A percentile compares a stretch with the other conserved stretches of the same genome.
Evolutionary conservation across 2,888 invertebrate species (phyloP).

Genomic region (Acleris cristana): DNA sequence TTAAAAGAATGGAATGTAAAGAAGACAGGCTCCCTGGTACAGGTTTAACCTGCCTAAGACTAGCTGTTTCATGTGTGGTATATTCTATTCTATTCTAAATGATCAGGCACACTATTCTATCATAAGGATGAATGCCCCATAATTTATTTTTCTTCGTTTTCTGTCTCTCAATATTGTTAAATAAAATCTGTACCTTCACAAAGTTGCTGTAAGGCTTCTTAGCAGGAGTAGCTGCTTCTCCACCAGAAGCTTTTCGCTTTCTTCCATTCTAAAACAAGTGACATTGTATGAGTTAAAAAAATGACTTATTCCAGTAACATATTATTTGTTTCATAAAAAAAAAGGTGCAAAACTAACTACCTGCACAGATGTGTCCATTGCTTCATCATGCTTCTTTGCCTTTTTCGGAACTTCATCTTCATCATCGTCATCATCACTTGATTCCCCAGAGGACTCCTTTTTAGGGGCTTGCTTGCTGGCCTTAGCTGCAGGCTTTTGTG

Average conservation of each 20-base stretch:
- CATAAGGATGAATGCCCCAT: too few relatives aligned
- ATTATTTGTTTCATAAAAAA: too few relatives aligned
- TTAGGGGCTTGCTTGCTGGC: slow-evolving; percentile 38
- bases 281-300: background rate
- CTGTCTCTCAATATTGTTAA: background rate
- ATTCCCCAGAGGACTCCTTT: slow-evolving; percentile 50
- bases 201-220: slow-evolving; percentile 88
- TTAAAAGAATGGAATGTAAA: too few relatives aligned
- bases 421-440: slow-evolving; percentile 38
- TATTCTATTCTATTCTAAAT: too few relatives aligned
- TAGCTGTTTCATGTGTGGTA: too few relatives aligned
- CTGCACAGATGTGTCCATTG: slow-evolving; percentile 30
- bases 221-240: slow-evolving; percentile 62
- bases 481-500: slow-evolving; percentile 48
- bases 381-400: slow-evolving; percentile 26
- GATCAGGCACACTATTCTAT: too few relatives aligned
- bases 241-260: slow-evolving; percentile 74
- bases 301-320: too few relatives aligned
- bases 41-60: too few relatives aligned
- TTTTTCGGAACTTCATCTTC: slow-evolving; percentile 33
- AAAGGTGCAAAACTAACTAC: background rate
- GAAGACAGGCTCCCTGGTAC: too few relatives aligned
- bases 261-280: slow-evolving; percentile 50
- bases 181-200: slow-evolving; percentile 80
- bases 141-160: too few relatives aligned